Evolutionary conservation across 2,888 invertebrate species (phyloP).

Genomic region (Harmothoe impar): DNA sequence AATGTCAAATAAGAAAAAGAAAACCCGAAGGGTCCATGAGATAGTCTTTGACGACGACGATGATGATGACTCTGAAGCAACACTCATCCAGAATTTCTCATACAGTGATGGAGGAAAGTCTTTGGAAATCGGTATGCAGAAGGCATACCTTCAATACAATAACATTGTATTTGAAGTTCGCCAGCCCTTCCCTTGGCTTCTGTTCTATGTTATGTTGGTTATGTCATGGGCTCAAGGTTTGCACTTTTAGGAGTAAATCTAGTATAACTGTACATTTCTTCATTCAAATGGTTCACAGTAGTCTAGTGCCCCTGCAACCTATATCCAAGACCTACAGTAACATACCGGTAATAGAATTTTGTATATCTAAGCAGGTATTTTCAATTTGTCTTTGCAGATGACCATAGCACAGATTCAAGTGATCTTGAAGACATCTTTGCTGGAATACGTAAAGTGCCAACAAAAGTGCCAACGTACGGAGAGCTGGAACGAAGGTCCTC

Average conservation of each 20-base stretch:
- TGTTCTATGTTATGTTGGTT: neutral
- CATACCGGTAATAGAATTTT: no score
- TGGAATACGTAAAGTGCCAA: neutral
- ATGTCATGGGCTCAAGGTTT: neutral
- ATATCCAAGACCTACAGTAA: no score
- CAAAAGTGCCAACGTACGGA: slow-evolving; percentile 38
- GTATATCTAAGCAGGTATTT: neutral
- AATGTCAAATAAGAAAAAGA: neutral
- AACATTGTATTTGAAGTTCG: neutral
- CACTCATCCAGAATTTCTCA: neutral
- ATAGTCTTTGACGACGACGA: neutral
- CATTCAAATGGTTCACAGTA: no score
- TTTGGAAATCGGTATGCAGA: neutral
- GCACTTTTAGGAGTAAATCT: neutral
- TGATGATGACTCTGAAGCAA: neutral
- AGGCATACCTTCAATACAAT: neutral
- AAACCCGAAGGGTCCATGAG: neutral
- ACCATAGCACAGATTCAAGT: slow-evolving; percentile 44
- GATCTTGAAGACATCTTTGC: slow-evolving; percentile 26
- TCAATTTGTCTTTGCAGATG: slow-evolving; percentile 13
- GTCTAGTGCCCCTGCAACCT: no score
- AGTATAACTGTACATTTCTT: no score
- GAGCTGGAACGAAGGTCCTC: neutral
- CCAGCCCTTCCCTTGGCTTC: no score
- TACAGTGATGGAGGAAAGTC: neutral